Base-by-base conservation (phyloP, 2,113 vertebrate species). In the Chaetura pelagica region DNA sequence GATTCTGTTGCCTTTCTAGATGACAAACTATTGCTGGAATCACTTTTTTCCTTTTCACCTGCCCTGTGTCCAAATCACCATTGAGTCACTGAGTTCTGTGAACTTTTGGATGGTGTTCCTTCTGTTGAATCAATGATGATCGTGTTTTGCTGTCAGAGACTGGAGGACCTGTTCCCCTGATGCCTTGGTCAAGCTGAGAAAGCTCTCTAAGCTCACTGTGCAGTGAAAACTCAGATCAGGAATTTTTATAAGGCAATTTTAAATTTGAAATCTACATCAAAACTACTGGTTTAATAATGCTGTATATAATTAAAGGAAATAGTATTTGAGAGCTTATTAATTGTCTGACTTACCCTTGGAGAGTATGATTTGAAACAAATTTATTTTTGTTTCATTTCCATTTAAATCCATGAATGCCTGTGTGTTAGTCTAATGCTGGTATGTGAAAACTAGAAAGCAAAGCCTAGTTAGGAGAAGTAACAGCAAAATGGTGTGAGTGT, bases 401-500 rank as follows among this genome's bases (percentile, higher is more conserved):
- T 72, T 84, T 82, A 76, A 91, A 76, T 82, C 34, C 46, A 22
- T 55, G 29, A 83, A 49, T 48, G 2, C 68, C 29, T 83, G 15
- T 62, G 27, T 72, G 19, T 40, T 84, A 62, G 42, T 86, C 46
- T 93, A 64, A 83, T 8, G 17, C 19, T 69, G 51, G 61, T 52
- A 52, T 61, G 32, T 74, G 27, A 87, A 92, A 87, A 61, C 3
- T 49, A 72, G 62, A 91, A 93, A 84, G 62, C 3, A 9, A 95
- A 88, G 35, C 59, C 30, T 66, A 66, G 35, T 80, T 93, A 69
- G 71, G 67, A 90, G 51, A 74, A 94, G 68, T 59, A 80, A 94
- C 46, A 91, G 72, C 40, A 85, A 96, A 96, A 95, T 66, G 32
- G 38, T 88, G 59, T 52, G 78, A 91, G 26, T 83, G 72, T 90